A percentile compares a stretch with the other conserved stretches of the same genome.
phyloP scores from a whole-genome alignment of 2,797 vertebrate genomes.

The Parambassis ranga region DNA sequence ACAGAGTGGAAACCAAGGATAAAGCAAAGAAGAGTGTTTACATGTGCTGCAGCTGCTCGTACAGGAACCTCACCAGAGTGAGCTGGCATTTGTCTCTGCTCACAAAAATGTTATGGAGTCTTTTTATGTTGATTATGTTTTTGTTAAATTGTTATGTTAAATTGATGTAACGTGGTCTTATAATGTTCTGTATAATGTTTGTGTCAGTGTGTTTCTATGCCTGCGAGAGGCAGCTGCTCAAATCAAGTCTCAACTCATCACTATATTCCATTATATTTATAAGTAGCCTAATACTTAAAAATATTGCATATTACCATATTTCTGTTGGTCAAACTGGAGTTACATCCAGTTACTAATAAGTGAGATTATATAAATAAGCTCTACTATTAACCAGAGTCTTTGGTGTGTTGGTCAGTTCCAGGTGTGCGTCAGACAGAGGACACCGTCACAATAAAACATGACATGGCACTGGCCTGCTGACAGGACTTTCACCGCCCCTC shows the following conservation, averaged over 20 bases:
- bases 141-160: not conserved
- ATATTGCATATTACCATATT: no score
- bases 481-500: conserved; percentile 15
- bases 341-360: no score
- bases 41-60: not conserved
- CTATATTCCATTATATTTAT: not conserved
- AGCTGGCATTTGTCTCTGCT: no score
- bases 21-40: not conserved
- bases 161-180: not conserved
- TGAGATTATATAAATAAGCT: no score
- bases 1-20: not conserved
- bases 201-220: not conserved
- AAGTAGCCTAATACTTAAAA: no score
- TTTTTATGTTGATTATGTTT: no score
- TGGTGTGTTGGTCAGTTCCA: no score
- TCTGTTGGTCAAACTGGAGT: no score
- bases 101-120: no score
- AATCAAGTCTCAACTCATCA: not conserved
- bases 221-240: not conserved
- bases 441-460: conserved; percentile 21
- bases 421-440: no score
- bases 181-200: no score
- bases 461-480: conserved; percentile 23
- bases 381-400: no score
- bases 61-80: not conserved